A percentile compares a stretch with the other conserved stretches of the same genome.
Conservation (phyloP, 2,797 vertebrate genomes). For the Thalassophryne amazonica region DNA sequence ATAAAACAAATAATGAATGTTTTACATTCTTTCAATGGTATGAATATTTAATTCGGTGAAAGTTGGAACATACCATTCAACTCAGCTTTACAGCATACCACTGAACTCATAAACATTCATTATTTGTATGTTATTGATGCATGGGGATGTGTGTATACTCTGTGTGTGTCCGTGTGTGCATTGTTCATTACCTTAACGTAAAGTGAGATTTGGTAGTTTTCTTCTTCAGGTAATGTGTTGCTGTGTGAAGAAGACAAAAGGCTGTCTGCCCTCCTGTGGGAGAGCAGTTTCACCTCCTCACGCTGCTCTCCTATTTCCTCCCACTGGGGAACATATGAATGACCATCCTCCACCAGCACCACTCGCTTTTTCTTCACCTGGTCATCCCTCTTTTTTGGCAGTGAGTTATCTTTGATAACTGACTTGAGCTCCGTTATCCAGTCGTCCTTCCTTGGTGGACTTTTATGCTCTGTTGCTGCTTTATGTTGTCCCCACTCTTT, state of each 20-base stretch:
- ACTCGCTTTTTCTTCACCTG: slow-evolving; percentile 59
- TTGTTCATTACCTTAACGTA: slow-evolving; percentile 73
- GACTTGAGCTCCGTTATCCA: slow-evolving; percentile 71
- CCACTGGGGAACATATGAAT: slow-evolving; percentile 38
- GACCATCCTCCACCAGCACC: slow-evolving; percentile 58
- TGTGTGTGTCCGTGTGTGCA: neutral
- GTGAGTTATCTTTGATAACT: slow-evolving; percentile 51
- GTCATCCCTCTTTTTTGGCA: slow-evolving; percentile 30
- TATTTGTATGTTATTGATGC: neutral
- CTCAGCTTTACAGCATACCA: no score
- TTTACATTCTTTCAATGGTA: no score
- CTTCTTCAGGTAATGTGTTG: slow-evolving; percentile 22
- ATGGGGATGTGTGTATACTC: neutral
- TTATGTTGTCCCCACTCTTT: slow-evolving; percentile 31
- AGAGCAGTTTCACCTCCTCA: slow-evolving; percentile 34
- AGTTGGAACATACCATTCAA: no score
- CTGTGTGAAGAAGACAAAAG: neutral
- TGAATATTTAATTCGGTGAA: no score
- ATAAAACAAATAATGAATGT: no score
- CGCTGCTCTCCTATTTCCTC: slow-evolving; percentile 29
- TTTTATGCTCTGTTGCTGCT: neutral
- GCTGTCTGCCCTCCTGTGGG: slow-evolving; percentile 26
- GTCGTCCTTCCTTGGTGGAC: slow-evolving; percentile 21
- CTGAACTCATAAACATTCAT: no score
- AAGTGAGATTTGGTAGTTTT: slow-evolving; percentile 64